These are phyloP conservation scores for Apis florea DNA, from an alignment of 1,140 invertebrate species.

Conservation along the genomic window DNA sequence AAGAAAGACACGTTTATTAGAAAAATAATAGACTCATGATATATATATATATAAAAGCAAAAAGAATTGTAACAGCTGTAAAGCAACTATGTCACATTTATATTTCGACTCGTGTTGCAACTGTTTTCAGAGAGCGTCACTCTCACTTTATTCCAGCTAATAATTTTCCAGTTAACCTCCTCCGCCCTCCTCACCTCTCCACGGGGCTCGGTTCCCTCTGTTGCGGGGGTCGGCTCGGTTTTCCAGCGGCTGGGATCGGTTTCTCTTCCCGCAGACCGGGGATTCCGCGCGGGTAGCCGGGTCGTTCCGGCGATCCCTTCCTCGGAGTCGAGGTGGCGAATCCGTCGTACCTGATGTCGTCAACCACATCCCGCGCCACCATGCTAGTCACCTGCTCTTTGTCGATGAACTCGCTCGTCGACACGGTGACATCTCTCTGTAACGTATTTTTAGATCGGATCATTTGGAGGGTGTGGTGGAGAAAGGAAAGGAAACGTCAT, in stretches of 20 bases:
- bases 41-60: too few relatives aligned
- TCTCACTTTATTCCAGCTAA: too few relatives aligned
- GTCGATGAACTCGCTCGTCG: constrained; percentile 72
- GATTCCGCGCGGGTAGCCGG: constrained; percentile 70
- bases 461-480: too few relatives aligned
- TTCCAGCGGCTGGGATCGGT: constrained; percentile 70
- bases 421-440: constrained; percentile 75
- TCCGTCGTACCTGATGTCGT: constrained; percentile 65
- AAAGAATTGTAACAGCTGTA: too few relatives aligned
- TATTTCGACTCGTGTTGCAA: too few relatives aligned
- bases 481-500: constrained; percentile 8
- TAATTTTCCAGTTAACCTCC: neutral
- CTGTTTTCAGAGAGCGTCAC: too few relatives aligned
- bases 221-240: constrained; percentile 67
- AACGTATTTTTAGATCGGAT: too few relatives aligned
- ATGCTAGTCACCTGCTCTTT: constrained; percentile 76
- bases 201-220: constrained; percentile 56
- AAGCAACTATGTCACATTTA: too few relatives aligned
- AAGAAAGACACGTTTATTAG: too few relatives aligned
- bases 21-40: too few relatives aligned
- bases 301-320: constrained; percentile 65
- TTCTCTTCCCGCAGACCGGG: constrained; percentile 73
- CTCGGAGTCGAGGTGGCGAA: constrained; percentile 47
- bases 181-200: constrained; percentile 27
- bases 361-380: constrained; percentile 75